Conservation (phyloP, 2,797 vertebrate genomes). For the Acropternis orthonyx region DNA sequence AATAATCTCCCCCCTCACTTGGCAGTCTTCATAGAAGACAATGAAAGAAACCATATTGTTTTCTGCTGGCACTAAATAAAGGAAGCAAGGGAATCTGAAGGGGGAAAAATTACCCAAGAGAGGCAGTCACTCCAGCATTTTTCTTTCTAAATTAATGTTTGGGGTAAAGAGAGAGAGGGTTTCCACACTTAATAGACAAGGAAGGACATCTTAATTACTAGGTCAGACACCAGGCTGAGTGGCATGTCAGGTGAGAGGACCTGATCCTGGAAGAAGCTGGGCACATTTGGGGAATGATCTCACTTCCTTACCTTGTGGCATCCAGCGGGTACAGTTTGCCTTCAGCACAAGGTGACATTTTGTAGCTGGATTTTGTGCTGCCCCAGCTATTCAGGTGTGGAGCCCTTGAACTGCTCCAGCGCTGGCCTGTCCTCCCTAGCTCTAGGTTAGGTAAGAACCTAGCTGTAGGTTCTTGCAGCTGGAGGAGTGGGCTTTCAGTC, state of each 20-base stretch:
- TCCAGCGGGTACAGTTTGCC: accelerated
- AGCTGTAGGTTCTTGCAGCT: neutral
- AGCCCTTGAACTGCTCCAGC: neutral
- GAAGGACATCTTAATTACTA: conserved; percentile 51
- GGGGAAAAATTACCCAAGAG: neutral
- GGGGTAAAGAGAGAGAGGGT: conserved; percentile 32
- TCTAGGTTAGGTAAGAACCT: too few relatives aligned
- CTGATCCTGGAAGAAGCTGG: conserved; percentile 8
- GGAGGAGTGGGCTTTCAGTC: neutral
- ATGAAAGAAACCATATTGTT: conserved; percentile 54
- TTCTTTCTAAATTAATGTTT: conserved; percentile 46
- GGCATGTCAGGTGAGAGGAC: conserved; percentile 33
- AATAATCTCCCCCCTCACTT: conserved; percentile 59
- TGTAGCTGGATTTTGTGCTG: neutral
- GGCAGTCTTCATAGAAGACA: conserved; percentile 61
- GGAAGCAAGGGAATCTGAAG: conserved; percentile 58
- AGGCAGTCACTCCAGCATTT: conserved; percentile 22
- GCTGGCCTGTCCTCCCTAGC: neutral
- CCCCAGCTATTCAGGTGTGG: neutral
- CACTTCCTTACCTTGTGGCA: accelerated
- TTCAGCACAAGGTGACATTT: neutral
- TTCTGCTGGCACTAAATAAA: conserved; percentile 62
- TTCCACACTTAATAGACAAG: conserved; percentile 40
- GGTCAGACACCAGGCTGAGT: conserved; percentile 43
- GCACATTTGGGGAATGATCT: neutral